phyloP scores from a whole-genome alignment of 2,888 invertebrate genomes.

The Hyposoter didymator region DNA sequence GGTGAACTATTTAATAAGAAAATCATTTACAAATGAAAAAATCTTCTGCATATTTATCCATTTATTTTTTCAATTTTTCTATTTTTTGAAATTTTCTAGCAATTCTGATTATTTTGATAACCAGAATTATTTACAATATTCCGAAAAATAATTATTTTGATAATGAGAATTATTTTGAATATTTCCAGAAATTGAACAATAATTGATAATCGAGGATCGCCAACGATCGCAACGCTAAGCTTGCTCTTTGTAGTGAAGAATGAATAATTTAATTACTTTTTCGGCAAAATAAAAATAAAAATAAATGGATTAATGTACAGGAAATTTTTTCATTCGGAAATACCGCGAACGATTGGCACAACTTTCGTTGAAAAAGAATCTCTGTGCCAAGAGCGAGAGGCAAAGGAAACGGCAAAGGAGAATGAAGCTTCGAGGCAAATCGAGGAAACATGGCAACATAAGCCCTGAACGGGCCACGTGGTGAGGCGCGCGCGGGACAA shows the following conservation, averaged over 20 bases:
- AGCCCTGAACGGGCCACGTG: constrained; percentile 80
- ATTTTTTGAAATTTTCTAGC: too few relatives aligned
- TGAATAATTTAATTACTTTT: background rate
- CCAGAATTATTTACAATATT: background rate
- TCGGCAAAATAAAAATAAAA: background rate
- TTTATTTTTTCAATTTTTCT: too few relatives aligned
- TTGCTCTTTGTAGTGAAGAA: background rate
- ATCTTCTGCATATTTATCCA: too few relatives aligned
- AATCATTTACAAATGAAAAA: background rate
- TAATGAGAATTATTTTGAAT: background rate
- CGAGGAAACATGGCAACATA: constrained; percentile 59
- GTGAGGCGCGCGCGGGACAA: constrained; percentile 87
- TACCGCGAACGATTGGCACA: background rate
- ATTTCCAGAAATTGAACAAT: background rate
- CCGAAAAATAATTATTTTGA: too few relatives aligned
- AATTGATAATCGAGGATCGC: background rate
- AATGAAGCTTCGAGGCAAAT: constrained; percentile 51
- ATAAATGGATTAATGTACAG: background rate
- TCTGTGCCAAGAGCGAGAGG: constrained; percentile 12
- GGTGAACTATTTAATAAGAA: constrained; percentile 24
- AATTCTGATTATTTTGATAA: too few relatives aligned
- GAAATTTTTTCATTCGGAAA: background rate
- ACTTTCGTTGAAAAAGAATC: constrained; percentile 13
- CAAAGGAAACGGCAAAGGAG: constrained; percentile 25
- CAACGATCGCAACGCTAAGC: too few relatives aligned